Evolutionary conservation across 2,888 invertebrate genomes (phyloP).

Genomic region (Ashinkailepas kermadecensis): DNA sequence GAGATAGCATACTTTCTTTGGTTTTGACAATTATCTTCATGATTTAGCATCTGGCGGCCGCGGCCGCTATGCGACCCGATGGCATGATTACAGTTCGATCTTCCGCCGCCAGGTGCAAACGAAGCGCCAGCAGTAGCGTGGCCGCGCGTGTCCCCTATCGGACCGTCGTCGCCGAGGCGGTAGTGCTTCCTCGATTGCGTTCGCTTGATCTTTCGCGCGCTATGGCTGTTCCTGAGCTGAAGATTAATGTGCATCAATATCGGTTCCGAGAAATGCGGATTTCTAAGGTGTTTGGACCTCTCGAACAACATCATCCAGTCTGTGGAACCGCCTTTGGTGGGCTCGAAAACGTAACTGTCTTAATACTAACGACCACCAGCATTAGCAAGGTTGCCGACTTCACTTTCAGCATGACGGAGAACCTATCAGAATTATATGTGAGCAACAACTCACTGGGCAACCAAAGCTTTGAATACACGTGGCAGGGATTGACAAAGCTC

Average conservation of each 20-base stretch:
- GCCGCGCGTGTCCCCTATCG: too few relatives aligned
- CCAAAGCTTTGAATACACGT: background rate
- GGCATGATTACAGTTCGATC: too few relatives aligned
- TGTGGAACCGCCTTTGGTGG: background rate
- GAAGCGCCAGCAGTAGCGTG: too few relatives aligned
- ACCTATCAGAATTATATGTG: background rate
- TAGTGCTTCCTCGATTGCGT: background rate
- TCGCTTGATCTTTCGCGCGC: background rate
- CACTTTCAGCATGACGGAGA: background rate
- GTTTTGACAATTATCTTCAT: too few relatives aligned
- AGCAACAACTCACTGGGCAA: background rate
- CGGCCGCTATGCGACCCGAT: too few relatives aligned
- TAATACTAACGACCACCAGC: background rate
- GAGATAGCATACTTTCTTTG: too few relatives aligned
- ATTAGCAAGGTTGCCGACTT: background rate
- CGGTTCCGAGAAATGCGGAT: background rate
- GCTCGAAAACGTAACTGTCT: background rate
- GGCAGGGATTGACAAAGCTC: background rate
- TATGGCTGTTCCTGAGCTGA: background rate
- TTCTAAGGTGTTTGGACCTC: background rate
- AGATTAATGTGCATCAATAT: background rate
- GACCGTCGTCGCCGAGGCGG: background rate
- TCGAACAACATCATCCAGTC: background rate
- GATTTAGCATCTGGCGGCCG: too few relatives aligned
- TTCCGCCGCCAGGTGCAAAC: too few relatives aligned